Evolutionary conservation across 2,113 vertebrate species (phyloP).

Genomic region (Thermophis baileyi): DNA sequence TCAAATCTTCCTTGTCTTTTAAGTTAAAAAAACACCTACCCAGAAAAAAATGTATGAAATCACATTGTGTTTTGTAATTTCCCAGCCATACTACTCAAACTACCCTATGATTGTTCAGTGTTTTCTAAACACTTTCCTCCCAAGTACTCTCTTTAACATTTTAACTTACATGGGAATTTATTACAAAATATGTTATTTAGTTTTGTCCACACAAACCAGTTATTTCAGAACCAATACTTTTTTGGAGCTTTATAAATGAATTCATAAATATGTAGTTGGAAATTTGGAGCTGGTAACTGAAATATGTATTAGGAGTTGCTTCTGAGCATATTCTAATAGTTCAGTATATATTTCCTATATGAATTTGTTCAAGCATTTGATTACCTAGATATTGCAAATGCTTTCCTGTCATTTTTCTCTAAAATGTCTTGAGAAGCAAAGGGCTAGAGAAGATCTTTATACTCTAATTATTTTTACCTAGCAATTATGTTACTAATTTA

Average conservation of each 20-base stretch:
- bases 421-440: neutral
- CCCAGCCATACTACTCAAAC: neutral
- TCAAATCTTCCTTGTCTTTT: constrained; percentile 8
- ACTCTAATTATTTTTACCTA: neutral
- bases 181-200: neutral
- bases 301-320: neutral
- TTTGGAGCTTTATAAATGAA: neutral
- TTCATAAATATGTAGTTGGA: neutral
- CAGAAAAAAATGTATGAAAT: neutral
- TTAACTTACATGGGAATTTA: neutral
- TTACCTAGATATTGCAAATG: neutral
- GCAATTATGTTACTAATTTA: neutral
- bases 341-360: neutral
- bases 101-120: neutral
- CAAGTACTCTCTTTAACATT: neutral
- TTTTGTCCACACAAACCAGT: neutral
- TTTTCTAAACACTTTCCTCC: neutral
- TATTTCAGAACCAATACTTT: neutral
- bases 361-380: neutral
- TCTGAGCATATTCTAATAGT: neutral
- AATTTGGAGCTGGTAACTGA: neutral
- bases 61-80: neutral
- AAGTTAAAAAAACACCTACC: neutral
- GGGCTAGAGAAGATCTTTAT: neutral
- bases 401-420: neutral